Evolutionary conservation across 2,113 vertebrate genomes (phyloP).

Genomic region (Antechinus stuartii): DNA sequence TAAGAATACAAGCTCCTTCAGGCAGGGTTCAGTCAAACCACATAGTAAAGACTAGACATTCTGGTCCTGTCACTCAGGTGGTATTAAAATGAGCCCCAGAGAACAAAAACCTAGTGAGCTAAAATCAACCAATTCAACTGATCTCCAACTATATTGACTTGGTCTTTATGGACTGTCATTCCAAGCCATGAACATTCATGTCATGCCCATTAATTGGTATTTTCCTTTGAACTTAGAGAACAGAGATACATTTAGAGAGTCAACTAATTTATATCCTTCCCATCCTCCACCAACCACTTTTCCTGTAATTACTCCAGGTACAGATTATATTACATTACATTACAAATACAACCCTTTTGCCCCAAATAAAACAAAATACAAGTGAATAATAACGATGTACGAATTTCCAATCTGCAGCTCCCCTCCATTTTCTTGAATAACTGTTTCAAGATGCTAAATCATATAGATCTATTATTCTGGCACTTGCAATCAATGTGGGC

Average conservation of each 20-base stretch:
- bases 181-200: constrained; percentile 17
- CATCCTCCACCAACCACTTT: background rate
- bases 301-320: background rate
- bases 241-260: background rate
- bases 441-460: background rate
- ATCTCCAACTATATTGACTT: background rate
- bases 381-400: background rate
- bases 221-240: constrained; percentile 35
- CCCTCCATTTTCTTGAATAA: background rate
- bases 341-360: background rate
- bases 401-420: background rate
- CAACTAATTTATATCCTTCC: constrained; percentile 5
- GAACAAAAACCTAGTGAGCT: background rate
- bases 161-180: constrained; percentile 10
- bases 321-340: background rate
- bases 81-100: background rate
- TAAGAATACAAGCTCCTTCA: constrained; percentile 3
- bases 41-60: constrained; percentile 58
- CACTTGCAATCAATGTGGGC: background rate
- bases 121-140: background rate
- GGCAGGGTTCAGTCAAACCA: constrained; percentile 37
- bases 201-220: background rate
- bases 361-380: background rate
- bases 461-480: background rate
- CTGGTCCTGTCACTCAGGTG: constrained; percentile 47